Conservation (phyloP, 2,888 invertebrate genomes). For the Malachius bipustulatus region DNA sequence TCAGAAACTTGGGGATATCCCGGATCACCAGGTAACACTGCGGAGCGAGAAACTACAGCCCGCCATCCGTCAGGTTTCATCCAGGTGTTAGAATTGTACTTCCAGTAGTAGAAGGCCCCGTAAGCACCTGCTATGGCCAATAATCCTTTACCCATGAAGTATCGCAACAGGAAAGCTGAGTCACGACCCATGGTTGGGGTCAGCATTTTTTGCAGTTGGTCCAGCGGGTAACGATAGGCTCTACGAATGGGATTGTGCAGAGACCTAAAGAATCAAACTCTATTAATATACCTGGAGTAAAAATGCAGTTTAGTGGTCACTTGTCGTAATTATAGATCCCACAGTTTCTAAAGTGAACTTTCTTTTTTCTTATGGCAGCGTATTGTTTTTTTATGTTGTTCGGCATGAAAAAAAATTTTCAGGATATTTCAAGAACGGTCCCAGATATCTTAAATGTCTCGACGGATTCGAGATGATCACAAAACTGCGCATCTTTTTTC, state of each 20-base stretch:
- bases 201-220: conserved; percentile 47
- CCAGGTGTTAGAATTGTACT: conserved; percentile 75
- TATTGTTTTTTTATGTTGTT: no score
- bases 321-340: no score
- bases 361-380: no score
- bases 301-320: no score
- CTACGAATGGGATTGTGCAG: conserved; percentile 66
- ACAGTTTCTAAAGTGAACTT: no score
- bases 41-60: conserved; percentile 43
- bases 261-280: no score
- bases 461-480: no score
- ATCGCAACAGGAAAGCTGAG: conserved; percentile 37
- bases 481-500: no score
- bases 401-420: no score
- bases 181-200: conserved; percentile 48
- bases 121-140: conserved; percentile 43
- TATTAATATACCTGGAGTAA: no score
- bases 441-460: no score
- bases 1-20: conserved; percentile 53
- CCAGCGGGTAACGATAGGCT: conserved; percentile 60
- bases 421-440: no score
- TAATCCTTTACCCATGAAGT: conserved; percentile 46
- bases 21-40: conserved; percentile 55
- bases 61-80: conserved; percentile 63
- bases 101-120: conserved; percentile 59